These are phyloP conservation scores for Lutjanus erythropterus DNA, from an alignment of 2,113 vertebrate genomes.

Conservation along the genomic window DNA sequence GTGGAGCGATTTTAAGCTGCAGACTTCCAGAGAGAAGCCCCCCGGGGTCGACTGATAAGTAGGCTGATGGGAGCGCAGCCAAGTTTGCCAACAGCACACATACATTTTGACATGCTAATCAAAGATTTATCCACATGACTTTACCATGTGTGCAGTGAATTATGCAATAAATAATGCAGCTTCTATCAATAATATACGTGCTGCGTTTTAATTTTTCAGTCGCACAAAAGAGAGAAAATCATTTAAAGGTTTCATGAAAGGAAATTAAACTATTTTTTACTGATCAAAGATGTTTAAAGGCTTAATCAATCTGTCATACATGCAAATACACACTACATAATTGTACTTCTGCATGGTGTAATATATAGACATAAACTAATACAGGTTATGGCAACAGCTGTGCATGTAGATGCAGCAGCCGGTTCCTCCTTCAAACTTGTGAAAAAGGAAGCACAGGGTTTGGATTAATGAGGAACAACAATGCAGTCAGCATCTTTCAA, in stretches of 20 bases:
- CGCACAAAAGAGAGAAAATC: not conserved
- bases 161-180: slow-evolving; percentile 33
- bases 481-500: too few species aligned
- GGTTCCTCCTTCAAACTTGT: too few species aligned
- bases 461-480: too few species aligned
- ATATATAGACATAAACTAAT: too few species aligned
- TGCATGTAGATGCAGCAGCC: too few species aligned
- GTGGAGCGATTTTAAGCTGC: not conserved
- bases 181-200: slow-evolving; percentile 14
- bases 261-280: not conserved
- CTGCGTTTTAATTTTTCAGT: not conserved
- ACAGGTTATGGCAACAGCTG: too few species aligned
- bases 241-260: not conserved
- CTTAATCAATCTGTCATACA: too few species aligned
- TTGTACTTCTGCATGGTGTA: too few species aligned
- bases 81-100: not conserved
- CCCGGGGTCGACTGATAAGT: too few species aligned
- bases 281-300: not conserved
- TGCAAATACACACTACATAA: too few species aligned
- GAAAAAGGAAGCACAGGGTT: too few species aligned
- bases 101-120: slow-evolving; percentile 5
- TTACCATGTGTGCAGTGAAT: slow-evolving; percentile 8
- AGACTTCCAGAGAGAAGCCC: not conserved
- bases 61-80: slow-evolving; percentile 15
- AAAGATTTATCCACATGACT: slow-evolving; percentile 15